Evolutionary conservation across 2,113 vertebrate species (phyloP).

Genomic region (Chaetodon auriga): DNA sequence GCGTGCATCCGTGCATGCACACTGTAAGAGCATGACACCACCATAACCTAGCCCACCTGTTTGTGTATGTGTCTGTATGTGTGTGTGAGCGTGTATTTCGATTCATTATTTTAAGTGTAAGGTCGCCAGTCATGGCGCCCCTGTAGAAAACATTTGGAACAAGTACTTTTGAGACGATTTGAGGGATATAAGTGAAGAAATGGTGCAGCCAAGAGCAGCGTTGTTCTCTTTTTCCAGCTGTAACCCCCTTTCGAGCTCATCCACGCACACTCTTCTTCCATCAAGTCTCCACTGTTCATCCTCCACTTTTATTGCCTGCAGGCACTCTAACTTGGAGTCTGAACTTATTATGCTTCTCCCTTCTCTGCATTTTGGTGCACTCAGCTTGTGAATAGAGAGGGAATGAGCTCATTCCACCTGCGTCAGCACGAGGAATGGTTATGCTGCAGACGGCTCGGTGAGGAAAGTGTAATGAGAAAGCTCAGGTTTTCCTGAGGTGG

Average conservation of each 20-base stretch:
- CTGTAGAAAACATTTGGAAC: conserved; percentile 8
- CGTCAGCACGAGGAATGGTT: conserved; percentile 64
- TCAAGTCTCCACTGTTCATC: conserved; percentile 61
- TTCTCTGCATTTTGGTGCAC: conserved; percentile 66
- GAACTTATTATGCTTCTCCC: conserved; percentile 73
- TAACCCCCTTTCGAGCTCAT: conserved; percentile 13
- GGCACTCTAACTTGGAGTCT: conserved; percentile 72
- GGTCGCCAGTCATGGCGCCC: not conserved
- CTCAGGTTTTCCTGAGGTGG: conserved; percentile 18
- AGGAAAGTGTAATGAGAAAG: conserved; percentile 71
- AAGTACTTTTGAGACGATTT: conserved; percentile 24
- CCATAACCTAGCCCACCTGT: not conserved
- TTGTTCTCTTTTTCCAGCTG: not conserved
- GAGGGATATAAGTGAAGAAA: conserved; percentile 15
- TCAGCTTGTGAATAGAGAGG: conserved; percentile 64
- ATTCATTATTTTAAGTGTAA: conserved; percentile 10
- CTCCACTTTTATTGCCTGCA: conserved; percentile 65
- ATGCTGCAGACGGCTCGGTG: conserved; percentile 47
- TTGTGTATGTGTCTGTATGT: not conserved
- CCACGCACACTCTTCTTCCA: conserved; percentile 44
- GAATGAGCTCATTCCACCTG: conserved; percentile 72
- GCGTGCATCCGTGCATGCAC: not conserved
- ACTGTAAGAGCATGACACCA: not conserved
- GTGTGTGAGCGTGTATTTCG: not conserved
- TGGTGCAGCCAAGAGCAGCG: not conserved